Conservation (phyloP, 2,888 invertebrate species). For the Xanthia togata region DNA sequence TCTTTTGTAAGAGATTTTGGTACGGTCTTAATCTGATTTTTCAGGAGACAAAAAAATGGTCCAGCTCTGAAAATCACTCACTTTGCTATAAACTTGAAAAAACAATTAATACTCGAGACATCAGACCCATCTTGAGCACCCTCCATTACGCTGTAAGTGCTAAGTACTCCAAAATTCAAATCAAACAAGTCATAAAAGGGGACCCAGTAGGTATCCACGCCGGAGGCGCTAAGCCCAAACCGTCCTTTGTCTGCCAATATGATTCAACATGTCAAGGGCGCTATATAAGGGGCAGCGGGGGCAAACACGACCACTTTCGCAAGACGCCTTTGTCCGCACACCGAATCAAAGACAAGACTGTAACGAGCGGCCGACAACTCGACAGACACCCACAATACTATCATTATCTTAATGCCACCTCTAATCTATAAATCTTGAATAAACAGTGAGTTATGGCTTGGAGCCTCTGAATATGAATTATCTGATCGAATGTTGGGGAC, state of each 20-base stretch:
- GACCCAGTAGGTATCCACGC: neutral
- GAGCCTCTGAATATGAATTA: conserved; percentile 65
- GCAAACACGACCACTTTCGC: conserved; percentile 75
- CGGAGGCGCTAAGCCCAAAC: conserved; percentile 7
- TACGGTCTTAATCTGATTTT: neutral
- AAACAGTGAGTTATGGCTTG: conserved; percentile 71
- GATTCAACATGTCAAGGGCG: conserved; percentile 78
- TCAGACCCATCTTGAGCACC: neutral
- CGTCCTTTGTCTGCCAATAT: conserved; percentile 66
- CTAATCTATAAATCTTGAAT: conserved; percentile 72
- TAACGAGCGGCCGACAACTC: conserved; percentile 57
- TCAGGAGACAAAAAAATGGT: neutral
- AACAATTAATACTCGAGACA: conserved; percentile 3
- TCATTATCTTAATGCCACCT: conserved; percentile 70
- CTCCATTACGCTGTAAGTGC: neutral
- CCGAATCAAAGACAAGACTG: conserved; percentile 61
- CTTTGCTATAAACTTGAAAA: neutral
- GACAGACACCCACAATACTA: conserved; percentile 64
- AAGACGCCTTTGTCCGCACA: conserved; percentile 72
- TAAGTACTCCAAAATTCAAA: too few species aligned
- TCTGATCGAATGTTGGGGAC: conserved; percentile 29
- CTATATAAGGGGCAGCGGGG: conserved; percentile 61
- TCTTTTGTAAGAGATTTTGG: neutral
- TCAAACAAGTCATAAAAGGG: neutral
- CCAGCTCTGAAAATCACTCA: too few species aligned